Conservation (phyloP, 2,888 invertebrate genomes). For the Tethea ocularis region DNA sequence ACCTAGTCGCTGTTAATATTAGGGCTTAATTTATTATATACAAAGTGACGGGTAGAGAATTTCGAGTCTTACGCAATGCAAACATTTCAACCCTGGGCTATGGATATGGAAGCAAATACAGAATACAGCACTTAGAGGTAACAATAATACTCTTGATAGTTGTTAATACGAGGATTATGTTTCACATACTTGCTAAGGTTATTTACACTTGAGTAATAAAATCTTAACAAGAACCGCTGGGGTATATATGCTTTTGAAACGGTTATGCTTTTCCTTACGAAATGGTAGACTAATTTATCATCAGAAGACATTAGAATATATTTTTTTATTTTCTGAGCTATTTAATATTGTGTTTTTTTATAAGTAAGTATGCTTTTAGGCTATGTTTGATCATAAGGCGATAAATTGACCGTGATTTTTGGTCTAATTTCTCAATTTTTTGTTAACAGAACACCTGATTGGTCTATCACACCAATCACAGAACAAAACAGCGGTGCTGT, state of each 20-base stretch:
- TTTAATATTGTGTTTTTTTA: too few species aligned
- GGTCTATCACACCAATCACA: conserved; percentile 91
- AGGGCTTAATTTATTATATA: conserved; percentile 52
- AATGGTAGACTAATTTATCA: neutral
- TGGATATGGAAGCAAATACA: conserved; percentile 1
- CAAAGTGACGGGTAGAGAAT: conserved; percentile 33
- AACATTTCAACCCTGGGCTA: conserved; percentile 23
- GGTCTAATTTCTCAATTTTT: conserved; percentile 19
- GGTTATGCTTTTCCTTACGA: neutral
- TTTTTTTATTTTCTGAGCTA: too few species aligned
- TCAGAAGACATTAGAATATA: too few species aligned
- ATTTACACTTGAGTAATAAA: neutral
- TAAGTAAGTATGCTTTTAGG: too few species aligned
- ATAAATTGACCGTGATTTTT: conserved; percentile 11
- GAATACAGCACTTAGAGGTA: neutral
- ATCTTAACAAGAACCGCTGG: neutral
- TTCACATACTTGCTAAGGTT: neutral
- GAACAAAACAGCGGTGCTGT: conserved; percentile 91
- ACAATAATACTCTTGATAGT: neutral
- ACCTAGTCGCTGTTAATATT: conserved; percentile 46
- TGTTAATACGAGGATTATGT: neutral
- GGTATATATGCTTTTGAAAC: neutral
- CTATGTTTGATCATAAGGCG: too few species aligned
- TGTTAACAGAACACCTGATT: conserved; percentile 88
- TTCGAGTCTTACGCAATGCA: conserved; percentile 32